Evolutionary conservation across 2,888 invertebrate species (phyloP).

Genomic region (Uloborus plumipes): DNA sequence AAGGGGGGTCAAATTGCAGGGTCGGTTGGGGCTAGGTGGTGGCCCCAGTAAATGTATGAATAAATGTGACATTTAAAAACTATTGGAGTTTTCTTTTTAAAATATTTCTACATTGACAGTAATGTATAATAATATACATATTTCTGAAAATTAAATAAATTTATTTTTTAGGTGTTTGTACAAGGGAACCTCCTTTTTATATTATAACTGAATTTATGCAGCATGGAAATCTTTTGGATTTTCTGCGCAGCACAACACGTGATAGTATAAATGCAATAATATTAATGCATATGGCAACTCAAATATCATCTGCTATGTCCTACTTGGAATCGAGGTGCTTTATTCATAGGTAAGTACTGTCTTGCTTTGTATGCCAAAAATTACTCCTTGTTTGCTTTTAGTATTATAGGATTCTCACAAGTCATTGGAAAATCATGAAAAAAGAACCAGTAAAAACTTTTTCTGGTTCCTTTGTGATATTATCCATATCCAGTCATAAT

Average conservation of each 20-base stretch:
- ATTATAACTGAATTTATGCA: constrained; percentile 99
- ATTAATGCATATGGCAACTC: constrained; percentile 98
- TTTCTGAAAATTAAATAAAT: constrained; percentile 1
- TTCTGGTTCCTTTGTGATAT: no score
- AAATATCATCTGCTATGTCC: constrained; percentile 98
- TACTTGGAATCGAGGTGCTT: constrained; percentile 96
- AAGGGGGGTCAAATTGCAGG: no score
- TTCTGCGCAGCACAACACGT: constrained; percentile 84
- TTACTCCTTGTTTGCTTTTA: neutral
- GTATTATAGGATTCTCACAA: no score
- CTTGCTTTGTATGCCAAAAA: neutral
- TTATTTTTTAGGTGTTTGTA: constrained; percentile 83
- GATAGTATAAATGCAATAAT: constrained; percentile 90
- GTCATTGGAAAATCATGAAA: no score
- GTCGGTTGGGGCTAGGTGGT: no score
- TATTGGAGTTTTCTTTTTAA: no score
- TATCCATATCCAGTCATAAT: no score
- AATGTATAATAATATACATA: no score
- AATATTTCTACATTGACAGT: no score
- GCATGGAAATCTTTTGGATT: constrained; percentile 96
- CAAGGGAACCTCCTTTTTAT: constrained; percentile 98
- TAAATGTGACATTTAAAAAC: no score
- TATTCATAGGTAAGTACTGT: constrained; percentile 78
- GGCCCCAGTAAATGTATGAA: no score
- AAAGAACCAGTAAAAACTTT: no score